These are phyloP conservation scores for Theonella swinhoei DNA, from an alignment of 37 sponge, comb jelly and placozoan genomes.

Conservation along the genomic window DNA sequence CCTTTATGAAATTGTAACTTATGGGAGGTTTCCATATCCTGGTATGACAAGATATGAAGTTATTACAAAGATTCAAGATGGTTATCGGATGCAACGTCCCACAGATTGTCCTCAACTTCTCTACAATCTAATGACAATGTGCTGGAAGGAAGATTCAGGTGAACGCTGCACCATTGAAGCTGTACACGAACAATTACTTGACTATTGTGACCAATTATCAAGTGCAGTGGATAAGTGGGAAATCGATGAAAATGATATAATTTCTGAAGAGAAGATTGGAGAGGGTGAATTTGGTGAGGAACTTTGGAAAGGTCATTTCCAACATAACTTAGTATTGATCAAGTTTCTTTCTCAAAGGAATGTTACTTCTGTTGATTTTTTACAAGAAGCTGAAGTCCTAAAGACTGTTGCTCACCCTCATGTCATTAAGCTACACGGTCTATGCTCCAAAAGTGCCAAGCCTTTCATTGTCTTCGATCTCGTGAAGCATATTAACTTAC, in stretches of 20 bases:
- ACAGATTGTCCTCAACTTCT: neutral
- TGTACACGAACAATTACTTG: neutral
- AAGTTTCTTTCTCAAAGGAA: neutral
- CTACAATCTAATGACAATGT: neutral
- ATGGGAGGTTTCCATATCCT: slow-evolving; percentile 76
- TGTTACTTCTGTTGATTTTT: neutral
- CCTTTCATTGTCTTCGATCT: neutral
- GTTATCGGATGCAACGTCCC: slow-evolving; percentile 2
- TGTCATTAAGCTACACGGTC: neutral
- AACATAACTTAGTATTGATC: neutral
- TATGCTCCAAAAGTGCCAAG: neutral
- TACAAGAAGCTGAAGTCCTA: slow-evolving; percentile 13
- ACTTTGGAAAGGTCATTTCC: neutral
- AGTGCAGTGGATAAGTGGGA: neutral
- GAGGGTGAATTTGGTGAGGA: neutral
- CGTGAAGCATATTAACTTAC: neutral
- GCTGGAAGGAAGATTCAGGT: neutral
- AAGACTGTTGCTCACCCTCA: neutral
- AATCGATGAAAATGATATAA: neutral
- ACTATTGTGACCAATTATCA: neutral
- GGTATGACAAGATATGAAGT: slow-evolving; percentile 17
- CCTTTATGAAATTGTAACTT: slow-evolving; percentile 73
- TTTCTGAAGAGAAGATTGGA: neutral
- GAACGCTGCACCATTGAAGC: neutral
- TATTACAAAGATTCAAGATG: neutral